A percentile compares a stretch with the other conserved stretches of the same genome.
These are phyloP conservation scores for Teinopalpus imperialis DNA, from an alignment of 2,888 invertebrate species.

Conservation along the genomic window DNA sequence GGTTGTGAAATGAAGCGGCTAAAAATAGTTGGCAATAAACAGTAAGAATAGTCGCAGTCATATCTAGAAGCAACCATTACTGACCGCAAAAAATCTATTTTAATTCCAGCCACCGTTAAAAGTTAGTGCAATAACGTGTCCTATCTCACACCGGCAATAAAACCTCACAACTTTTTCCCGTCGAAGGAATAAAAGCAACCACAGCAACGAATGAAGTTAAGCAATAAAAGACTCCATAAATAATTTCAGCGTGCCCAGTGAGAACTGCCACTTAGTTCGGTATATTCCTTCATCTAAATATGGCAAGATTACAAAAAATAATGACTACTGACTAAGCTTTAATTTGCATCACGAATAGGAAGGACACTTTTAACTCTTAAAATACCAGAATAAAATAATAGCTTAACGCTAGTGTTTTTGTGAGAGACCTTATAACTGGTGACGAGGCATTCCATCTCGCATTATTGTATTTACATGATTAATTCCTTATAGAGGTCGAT, in stretches of 20 bases:
- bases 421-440: no score
- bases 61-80: slow-evolving; percentile 40
- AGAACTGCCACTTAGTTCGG: slow-evolving; percentile 62
- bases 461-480: no score
- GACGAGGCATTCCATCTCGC: no score
- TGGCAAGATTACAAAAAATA: slow-evolving; percentile 31
- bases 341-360: no score
- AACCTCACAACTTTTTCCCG: slow-evolving; percentile 76
- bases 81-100: slow-evolving; percentile 70
- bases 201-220: slow-evolving; percentile 79
- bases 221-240: slow-evolving; percentile 79
- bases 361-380: no score
- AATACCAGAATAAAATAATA: neutral
- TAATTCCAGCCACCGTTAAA: slow-evolving; percentile 66
- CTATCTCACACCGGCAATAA: slow-evolving; percentile 80
- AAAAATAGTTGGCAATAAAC: slow-evolving; percentile 43
- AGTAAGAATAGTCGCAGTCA: slow-evolving; percentile 32
- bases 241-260: slow-evolving; percentile 71
- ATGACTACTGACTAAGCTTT: no score
- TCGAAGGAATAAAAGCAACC: slow-evolving; percentile 78
- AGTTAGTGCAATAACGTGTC: slow-evolving; percentile 78
- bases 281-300: slow-evolving; percentile 53
- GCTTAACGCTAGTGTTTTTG: no score
- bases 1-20: slow-evolving; percentile 27
- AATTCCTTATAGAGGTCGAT: no score